Conservation (phyloP, 2,797 vertebrate genomes). For the Novumbra hubbsi region DNA sequence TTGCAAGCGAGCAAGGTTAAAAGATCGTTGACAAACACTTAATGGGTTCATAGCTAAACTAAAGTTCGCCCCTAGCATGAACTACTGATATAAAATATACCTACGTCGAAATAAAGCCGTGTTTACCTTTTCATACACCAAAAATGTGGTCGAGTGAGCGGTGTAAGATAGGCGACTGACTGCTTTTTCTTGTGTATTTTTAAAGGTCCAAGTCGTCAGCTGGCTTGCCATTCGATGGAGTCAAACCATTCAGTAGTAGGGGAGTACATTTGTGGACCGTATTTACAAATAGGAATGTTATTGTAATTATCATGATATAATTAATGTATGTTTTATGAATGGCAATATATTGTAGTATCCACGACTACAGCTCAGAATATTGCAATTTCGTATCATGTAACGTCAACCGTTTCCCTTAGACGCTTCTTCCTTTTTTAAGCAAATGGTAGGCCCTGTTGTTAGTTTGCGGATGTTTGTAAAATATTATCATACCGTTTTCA, state of each 20-base stretch:
- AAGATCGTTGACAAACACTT: neutral
- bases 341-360: neutral
- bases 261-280: neutral
- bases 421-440: neutral
- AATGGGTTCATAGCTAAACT: neutral
- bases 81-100: neutral
- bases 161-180: neutral
- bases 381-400: neutral
- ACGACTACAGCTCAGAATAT: neutral
- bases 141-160: constrained; percentile 8
- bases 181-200: constrained; percentile 19
- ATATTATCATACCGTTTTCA: neutral
- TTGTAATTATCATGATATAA: neutral
- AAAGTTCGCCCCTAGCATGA: neutral
- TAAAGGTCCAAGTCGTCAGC: constrained; percentile 49
- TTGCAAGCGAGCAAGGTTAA: neutral
- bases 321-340: neutral
- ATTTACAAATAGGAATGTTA: neutral
- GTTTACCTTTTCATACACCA: constrained; percentile 57
- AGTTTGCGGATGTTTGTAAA: constrained; percentile 64
- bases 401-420: neutral
- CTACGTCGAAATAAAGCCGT: neutral
- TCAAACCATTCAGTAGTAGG: constrained; percentile 42
- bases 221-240: constrained; percentile 27
- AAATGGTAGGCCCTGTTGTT: constrained; percentile 49